phyloP scores from a whole-genome alignment of 2,113 vertebrate genomes.

The Oreotrochilus melanogaster region DNA sequence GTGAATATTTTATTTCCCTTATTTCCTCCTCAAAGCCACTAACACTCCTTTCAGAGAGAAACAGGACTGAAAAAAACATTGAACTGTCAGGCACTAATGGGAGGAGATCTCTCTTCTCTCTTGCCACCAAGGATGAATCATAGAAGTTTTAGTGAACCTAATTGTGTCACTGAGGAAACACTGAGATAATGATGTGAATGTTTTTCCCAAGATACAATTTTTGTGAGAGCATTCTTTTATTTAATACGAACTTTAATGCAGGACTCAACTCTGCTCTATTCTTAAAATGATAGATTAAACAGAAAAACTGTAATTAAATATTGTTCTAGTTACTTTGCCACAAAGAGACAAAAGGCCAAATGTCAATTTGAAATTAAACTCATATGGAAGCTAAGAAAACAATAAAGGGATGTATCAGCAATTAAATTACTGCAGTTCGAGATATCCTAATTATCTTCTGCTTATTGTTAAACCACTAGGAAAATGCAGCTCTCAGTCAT shows the following conservation, averaged over 20 bases:
- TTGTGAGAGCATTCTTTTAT: slow-evolving; percentile 2
- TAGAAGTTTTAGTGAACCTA: slow-evolving; percentile 6
- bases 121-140: not conserved
- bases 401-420: not conserved
- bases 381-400: not conserved
- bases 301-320: slow-evolving; percentile 30
- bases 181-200: not conserved
- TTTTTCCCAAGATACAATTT: slow-evolving; percentile 32
- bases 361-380: slow-evolving; percentile 33
- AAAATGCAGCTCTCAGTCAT: not conserved
- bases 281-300: slow-evolving; percentile 32
- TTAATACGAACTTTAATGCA: not conserved
- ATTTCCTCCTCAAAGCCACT: not conserved
- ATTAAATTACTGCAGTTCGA: slow-evolving; percentile 1
- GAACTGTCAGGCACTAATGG: not conserved
- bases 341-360: slow-evolving; percentile 20
- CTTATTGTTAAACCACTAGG: not conserved
- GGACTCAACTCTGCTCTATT: not conserved
- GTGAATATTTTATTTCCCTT: not conserved
- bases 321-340: not conserved
- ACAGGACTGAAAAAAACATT: not conserved
- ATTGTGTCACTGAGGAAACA: slow-evolving; percentile 24
- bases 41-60: not conserved
- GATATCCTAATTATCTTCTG: not conserved
- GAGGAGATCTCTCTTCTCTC: not conserved